phyloP scores from a whole-genome alignment of 2,888 invertebrate genomes.

The Anaspis maculata region DNA sequence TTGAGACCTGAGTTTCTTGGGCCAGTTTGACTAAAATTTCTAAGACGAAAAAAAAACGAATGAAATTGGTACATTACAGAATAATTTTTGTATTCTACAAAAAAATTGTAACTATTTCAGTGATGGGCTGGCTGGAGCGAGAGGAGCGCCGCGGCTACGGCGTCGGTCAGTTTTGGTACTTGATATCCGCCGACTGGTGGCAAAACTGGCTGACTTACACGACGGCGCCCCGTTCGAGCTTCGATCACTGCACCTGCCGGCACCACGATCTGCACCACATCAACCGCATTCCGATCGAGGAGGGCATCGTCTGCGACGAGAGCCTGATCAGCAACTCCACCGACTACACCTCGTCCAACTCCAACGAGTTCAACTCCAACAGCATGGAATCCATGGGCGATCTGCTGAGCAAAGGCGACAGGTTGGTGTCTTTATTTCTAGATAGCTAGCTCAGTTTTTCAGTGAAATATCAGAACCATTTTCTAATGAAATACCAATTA shows the following conservation, averaged over 20 bases:
- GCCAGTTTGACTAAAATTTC: too few relatives aligned
- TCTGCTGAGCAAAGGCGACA: constrained; percentile 51
- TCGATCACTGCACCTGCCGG: constrained; percentile 44
- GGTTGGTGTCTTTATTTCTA: too few relatives aligned
- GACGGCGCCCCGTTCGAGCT: constrained; percentile 34
- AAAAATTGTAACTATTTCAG: too few relatives aligned
- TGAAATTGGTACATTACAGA: too few relatives aligned
- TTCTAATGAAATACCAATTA: too few relatives aligned
- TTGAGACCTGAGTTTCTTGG: too few relatives aligned
- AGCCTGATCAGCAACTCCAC: constrained; percentile 53
- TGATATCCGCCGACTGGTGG: constrained; percentile 84
- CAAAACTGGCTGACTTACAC: constrained; percentile 68
- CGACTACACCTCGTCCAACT: constrained; percentile 36
- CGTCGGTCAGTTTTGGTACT: constrained; percentile 84
- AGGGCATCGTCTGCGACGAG: constrained; percentile 60
- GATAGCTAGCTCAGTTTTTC: constrained; percentile 30
- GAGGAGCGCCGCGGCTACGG: constrained; percentile 67
- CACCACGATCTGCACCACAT: constrained; percentile 16
- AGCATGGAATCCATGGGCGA: constrained; percentile 57
- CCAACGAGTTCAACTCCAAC: constrained; percentile 40
- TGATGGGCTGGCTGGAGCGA: constrained; percentile 72
- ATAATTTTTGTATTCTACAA: too few relatives aligned
- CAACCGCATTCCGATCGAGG: constrained; percentile 43
- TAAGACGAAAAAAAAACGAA: too few relatives aligned
- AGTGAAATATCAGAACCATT: too few relatives aligned